Conservation (phyloP, 2,888 invertebrate species). For the Ophion slaviceki region DNA sequence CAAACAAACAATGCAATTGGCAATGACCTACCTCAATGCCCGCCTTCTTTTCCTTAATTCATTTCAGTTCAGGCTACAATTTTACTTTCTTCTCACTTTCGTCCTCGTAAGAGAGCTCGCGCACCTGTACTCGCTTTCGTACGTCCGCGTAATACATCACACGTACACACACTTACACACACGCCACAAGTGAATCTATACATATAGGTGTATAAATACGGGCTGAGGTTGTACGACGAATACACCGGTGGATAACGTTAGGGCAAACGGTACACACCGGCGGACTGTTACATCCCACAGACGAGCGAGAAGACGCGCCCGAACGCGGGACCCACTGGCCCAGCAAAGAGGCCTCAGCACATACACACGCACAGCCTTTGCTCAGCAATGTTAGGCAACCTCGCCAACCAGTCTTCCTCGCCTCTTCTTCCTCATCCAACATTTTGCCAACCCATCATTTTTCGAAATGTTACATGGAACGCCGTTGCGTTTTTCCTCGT, state of each 20-base stretch:
- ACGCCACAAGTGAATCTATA: background rate
- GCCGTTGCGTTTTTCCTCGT: background rate
- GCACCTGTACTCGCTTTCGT: conserved; percentile 62
- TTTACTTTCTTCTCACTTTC: conserved; percentile 67
- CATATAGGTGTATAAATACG: conserved; percentile 43
- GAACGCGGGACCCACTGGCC: conserved; percentile 78
- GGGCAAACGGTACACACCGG: conserved; percentile 78
- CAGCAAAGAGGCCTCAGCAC: conserved; percentile 70
- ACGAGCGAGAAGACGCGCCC: conserved; percentile 51
- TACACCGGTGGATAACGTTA: conserved; percentile 78
- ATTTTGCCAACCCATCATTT: background rate
- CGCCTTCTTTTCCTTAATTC: conserved; percentile 35
- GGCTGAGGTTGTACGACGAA: conserved; percentile 60
- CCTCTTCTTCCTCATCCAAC: background rate
- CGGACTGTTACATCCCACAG: conserved; percentile 80
- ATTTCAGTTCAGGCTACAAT: conserved; percentile 58
- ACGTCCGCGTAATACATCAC: conserved; percentile 60
- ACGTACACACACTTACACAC: conserved; percentile 5
- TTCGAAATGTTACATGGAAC: background rate
- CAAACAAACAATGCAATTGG: background rate
- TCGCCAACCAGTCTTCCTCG: conserved; percentile 67
- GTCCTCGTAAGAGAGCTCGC: conserved; percentile 56
- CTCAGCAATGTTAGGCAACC: conserved; percentile 73
- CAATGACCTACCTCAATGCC: conserved; percentile 54
- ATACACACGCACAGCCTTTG: conserved; percentile 62